These are phyloP conservation scores for Ochotona princeps DNA, from an alignment of 2,113 vertebrate genomes.

Conservation along the genomic window DNA sequence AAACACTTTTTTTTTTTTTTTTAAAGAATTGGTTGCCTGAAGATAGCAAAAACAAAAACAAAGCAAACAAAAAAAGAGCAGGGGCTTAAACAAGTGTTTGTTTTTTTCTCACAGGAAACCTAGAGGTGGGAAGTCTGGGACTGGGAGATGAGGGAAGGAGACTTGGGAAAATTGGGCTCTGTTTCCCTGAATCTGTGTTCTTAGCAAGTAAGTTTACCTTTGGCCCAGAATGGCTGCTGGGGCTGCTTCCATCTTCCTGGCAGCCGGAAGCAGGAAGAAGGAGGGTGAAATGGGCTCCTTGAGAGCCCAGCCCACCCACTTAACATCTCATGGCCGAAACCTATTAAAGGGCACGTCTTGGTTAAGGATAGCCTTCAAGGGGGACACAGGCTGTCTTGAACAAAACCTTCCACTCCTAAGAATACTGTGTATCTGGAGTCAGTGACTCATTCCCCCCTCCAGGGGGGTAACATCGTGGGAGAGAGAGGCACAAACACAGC, in stretches of 20 bases:
- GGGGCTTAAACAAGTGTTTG: background rate
- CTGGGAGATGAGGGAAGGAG: background rate
- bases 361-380: background rate
- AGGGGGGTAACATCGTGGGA: background rate
- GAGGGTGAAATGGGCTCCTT: background rate
- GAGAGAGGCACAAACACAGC: background rate
- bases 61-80: background rate
- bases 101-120: background rate
- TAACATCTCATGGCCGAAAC: background rate
- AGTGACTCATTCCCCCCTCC: background rate
- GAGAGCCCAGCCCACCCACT: background rate
- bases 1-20: too few species aligned
- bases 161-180: background rate
- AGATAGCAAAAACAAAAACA: background rate
- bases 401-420: background rate
- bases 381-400: background rate
- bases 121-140: background rate
- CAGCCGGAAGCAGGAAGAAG: background rate
- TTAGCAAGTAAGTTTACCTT: background rate
- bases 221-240: background rate
- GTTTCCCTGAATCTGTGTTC: background rate
- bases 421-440: background rate
- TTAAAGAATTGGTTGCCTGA: background rate
- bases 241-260: background rate
- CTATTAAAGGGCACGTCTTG: background rate